Conservation (phyloP, 2,113 vertebrate species). For the Haemorhous mexicanus region DNA sequence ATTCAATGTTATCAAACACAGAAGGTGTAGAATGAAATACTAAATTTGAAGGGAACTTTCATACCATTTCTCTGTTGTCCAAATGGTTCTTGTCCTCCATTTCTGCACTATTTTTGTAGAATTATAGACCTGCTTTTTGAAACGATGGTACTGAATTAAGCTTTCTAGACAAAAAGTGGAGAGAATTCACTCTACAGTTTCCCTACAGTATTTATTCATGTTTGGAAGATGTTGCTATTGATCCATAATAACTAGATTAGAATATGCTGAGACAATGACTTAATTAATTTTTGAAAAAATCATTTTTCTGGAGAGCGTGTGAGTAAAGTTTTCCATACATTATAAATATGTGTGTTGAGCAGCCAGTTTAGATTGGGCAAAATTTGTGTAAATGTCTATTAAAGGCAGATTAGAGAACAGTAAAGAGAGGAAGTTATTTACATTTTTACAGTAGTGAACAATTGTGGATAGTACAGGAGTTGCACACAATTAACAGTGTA, state of each 20-base stretch:
- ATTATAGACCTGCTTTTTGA: neutral
- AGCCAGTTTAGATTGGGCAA: neutral
- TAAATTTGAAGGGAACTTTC: neutral
- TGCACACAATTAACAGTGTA: neutral
- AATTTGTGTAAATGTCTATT: neutral
- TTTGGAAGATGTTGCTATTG: neutral
- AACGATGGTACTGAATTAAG: neutral
- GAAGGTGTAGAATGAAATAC: neutral
- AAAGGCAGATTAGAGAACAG: neutral
- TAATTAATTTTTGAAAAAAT: neutral
- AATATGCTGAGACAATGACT: neutral
- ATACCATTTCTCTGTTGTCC: neutral
- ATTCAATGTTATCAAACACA: neutral
- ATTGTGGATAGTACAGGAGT: neutral
- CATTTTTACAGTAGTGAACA: neutral
- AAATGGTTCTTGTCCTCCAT: neutral
- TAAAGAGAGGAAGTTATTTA: neutral
- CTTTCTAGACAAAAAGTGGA: neutral
- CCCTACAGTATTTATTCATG: neutral
- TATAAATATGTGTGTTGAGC: neutral
- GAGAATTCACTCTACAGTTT: neutral
- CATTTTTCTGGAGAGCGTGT: neutral
- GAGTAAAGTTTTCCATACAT: neutral
- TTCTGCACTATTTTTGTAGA: neutral
- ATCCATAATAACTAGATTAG: neutral